phyloP scores from a whole-genome alignment of 2,888 invertebrate genomes.

The Minunthozetes semirufus region DNA sequence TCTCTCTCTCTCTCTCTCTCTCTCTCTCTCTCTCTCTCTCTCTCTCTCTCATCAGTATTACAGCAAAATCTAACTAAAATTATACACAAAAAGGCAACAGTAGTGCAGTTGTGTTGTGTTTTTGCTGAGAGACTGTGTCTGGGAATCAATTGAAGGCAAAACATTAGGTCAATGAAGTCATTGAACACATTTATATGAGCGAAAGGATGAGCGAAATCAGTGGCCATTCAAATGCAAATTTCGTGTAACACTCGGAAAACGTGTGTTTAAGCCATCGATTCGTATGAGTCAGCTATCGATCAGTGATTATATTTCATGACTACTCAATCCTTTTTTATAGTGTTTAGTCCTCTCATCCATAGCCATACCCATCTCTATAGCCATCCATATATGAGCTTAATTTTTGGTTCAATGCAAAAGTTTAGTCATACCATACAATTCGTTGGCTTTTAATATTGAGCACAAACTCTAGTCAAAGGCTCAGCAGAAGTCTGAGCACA shows the following conservation, averaged over 20 bases:
- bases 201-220: background rate
- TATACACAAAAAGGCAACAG: background rate
- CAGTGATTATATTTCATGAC: background rate
- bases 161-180: conserved; percentile 24
- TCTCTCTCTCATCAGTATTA: background rate
- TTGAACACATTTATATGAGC: conserved; percentile 22
- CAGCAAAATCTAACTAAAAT: background rate
- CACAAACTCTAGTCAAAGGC: background rate
- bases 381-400: background rate
- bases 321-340: background rate
- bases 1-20: background rate
- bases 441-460: background rate
- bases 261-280: background rate
- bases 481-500: background rate
- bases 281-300: conserved; percentile 16
- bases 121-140: background rate
- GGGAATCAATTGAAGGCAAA: background rate
- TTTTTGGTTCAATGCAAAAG: background rate
- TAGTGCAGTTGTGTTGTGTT: background rate
- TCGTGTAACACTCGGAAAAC: background rate
- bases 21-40: background rate
- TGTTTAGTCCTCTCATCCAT: conserved; percentile 2
- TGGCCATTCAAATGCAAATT: conserved; percentile 16
- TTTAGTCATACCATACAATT: background rate
- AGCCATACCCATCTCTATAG: background rate